Conservation (phyloP, 2,797 vertebrate genomes). For the Perodicticus potto region DNA sequence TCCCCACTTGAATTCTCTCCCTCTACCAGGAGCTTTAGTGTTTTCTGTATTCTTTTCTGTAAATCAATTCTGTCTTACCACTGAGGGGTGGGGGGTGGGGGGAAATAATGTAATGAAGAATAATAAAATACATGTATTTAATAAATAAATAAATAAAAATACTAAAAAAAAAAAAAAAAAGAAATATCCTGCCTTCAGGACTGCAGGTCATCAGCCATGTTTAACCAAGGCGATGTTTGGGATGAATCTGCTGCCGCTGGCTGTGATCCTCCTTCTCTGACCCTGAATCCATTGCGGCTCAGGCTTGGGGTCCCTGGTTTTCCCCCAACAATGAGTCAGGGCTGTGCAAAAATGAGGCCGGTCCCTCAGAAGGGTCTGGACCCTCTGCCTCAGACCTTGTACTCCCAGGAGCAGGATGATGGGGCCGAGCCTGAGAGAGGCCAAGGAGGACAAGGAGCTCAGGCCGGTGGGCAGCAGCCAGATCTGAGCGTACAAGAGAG, state of each 20-base stretch:
- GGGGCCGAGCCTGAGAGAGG: neutral
- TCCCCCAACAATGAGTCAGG: accelerated
- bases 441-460: neutral
- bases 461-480: neutral
- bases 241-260: accelerated
- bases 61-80: no score
- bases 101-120: no score
- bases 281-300: accelerated
- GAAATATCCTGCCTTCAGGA: accelerated
- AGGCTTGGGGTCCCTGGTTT: accelerated
- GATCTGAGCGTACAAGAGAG: neutral
- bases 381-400: neutral
- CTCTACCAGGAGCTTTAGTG: no score
- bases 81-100: no score
- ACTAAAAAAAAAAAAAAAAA: no score
- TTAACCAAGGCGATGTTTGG: accelerated
- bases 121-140: no score
- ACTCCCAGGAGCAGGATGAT: neutral
- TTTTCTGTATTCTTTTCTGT: no score
- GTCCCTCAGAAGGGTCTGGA: neutral
- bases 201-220: accelerated
- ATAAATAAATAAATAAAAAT: no score
- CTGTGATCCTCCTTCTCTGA: accelerated
- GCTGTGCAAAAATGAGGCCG: neutral
- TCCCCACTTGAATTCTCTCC: no score